Base-by-base conservation (phyloP, 2,113 vertebrate species). In the Callipepla squamata region DNA sequence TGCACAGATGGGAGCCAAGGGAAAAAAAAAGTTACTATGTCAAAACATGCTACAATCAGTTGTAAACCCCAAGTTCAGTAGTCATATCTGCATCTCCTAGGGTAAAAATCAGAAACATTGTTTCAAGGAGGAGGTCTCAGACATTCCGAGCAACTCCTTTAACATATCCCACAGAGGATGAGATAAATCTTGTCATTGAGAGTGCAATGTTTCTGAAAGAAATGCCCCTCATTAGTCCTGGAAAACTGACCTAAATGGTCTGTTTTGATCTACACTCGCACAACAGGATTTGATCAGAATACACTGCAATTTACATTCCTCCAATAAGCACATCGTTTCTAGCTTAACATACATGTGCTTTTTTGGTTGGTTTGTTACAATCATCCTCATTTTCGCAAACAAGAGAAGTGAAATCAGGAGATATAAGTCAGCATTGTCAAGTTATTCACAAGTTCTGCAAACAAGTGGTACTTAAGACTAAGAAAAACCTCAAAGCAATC, bases 91-190 rank as follows among this genome's bases (percentile, higher is more conserved):
- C 47, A 26, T 20, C 5, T n/a, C 34, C 53, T 26, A 8, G 1
- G 1, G 20, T 23, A 81, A 72, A 21, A 0, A 0, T 13, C 38
- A 80, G 40, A 42, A 66, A 53, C 38, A 30, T 1, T 3, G 19
- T 50, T 69, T 69, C n/a, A 69, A 18, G 28, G 26, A 48, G 13
- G 1, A 84, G 45, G 30, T 58, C 53, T 62, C 45, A 74, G 69
- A 1, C 5, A 45, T 26, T 69, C 80, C 42, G 69, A 77, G 32
- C 40, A 67, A 13, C 12, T 6, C 8, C 18, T 70, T 51, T 25
- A 5, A 0, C n/a, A 80, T 40, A 34, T 14, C 8, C 50, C 50
- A 53, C 18, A 61, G 0, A 38, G 25, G 59, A 67, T 15, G 32
- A 79, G 44, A 79, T 18, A 79, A 26, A 87, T 65, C 53, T 63